phyloP scores from a whole-genome alignment of 2,888 invertebrate species.

The Operophtera brumata region DNA sequence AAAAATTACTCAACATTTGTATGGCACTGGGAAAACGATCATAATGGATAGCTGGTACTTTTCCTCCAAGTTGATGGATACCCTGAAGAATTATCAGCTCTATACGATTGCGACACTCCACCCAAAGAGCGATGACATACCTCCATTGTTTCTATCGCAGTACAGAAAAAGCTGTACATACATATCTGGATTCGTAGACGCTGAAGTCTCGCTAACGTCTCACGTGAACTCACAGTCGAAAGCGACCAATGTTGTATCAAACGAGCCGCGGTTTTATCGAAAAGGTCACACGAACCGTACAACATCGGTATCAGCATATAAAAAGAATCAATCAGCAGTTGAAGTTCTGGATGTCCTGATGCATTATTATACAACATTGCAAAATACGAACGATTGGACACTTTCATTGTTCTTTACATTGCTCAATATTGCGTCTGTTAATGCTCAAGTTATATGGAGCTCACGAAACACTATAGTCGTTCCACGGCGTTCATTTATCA shows the following conservation, averaged over 20 bases:
- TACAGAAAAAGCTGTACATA: conserved; percentile 53
- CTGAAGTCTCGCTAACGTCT: conserved; percentile 57
- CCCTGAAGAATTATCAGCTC: conserved; percentile 55
- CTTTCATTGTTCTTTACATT: conserved; percentile 66
- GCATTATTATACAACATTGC: conserved; percentile 72
- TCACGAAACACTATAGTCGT: conserved; percentile 45
- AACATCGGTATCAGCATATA: conserved; percentile 61
- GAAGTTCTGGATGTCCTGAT: conserved; percentile 69
- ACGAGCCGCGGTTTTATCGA: conserved; percentile 63
- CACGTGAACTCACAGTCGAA: conserved; percentile 57
- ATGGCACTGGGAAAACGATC: conserved; percentile 57
- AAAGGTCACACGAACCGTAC: conserved; percentile 49
- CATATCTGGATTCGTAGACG: conserved; percentile 61
- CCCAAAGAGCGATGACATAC: conserved; percentile 58
- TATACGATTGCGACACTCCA: conserved; percentile 59
- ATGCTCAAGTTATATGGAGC: conserved; percentile 71
- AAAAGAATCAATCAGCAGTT: conserved; percentile 62
- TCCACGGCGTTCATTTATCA: conserved; percentile 62
- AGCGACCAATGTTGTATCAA: conserved; percentile 60
- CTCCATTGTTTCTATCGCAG: conserved; percentile 59
- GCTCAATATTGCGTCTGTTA: conserved; percentile 68
- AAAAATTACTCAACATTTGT: conserved; percentile 63
- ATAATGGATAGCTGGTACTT: conserved; percentile 69
- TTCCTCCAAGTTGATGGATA: conserved; percentile 51
- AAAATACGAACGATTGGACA: conserved; percentile 70